These are phyloP conservation scores for Pipa parva DNA, from an alignment of 2,113 vertebrate species.

Conservation along the genomic window DNA sequence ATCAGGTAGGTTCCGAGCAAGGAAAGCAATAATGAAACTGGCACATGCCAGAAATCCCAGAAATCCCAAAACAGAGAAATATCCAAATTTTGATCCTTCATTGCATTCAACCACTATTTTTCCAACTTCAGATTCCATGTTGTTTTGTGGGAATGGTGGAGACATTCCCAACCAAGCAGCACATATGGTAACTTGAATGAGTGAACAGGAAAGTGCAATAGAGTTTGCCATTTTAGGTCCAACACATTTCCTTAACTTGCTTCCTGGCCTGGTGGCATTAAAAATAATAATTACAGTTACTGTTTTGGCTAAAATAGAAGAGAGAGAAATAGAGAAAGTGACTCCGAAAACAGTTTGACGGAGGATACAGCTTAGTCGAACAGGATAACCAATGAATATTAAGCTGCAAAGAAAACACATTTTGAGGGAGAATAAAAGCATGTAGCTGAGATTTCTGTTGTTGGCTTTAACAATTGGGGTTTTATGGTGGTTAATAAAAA, in stretches of 20 bases:
- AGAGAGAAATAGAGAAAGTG: constrained; percentile 15
- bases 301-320: constrained; percentile 18
- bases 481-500: not conserved
- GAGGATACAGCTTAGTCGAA: constrained; percentile 3
- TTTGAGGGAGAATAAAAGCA: constrained; percentile 4
- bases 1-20: constrained; percentile 38
- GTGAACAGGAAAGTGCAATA: not conserved
- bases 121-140: constrained; percentile 1
- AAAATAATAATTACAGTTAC: constrained; percentile 25
- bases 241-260: constrained; percentile 8
- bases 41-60: constrained; percentile 14
- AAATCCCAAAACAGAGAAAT: constrained; percentile 29
- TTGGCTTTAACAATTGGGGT: constrained; percentile 7
- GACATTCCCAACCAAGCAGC: constrained; percentile 22
- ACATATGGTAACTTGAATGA: constrained; percentile 28
- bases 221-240: constrained; percentile 24
- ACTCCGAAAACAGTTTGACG: constrained; percentile 15
- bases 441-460: constrained; percentile 4
- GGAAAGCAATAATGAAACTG: constrained; percentile 38
- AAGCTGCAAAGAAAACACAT: constrained; percentile 12
- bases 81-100: constrained; percentile 21
- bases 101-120: constrained; percentile 40
- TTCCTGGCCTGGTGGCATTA: constrained; percentile 13
- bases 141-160: constrained; percentile 25
- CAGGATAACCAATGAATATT: constrained; percentile 17